Evolutionary conservation across 2,113 vertebrate species (phyloP), one percentile per base, ranked within the genome.

Genomic region (Corythornis vintsioides): DNA sequence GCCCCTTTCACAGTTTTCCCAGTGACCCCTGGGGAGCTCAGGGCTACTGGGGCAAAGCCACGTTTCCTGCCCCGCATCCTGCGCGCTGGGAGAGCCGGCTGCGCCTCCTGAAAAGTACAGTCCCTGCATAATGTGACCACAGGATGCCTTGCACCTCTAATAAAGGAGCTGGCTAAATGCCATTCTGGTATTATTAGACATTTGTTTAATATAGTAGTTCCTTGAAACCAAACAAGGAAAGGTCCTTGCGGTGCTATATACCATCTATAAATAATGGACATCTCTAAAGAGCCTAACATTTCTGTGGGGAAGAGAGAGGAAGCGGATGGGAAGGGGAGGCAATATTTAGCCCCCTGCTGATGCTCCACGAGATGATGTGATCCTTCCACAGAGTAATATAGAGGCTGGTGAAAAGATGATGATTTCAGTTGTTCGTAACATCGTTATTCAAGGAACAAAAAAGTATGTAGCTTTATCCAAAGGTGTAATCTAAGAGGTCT

Each of bases 401-500:
- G 57, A 64, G 59, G 26, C 74, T 91, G 67, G 77, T 87, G 86
- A 93, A 96, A 87, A 93, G 67, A 87, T 66, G 33, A 57, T 88
- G 12, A 84, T 93, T 89, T 70, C n/a, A 96, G 93, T 95, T 79
- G 38, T 79, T 91, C 59, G 7, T 65, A 87, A 87, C 56, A 40
- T 89, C 71, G 26, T 95, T 82, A 74, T 63, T 57, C 65, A 93
- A 70, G 50, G 79, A 90, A 74, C 63, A 93, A 90, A 92, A 92
- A 83, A 48, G 22, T 92, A 88, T 15, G 70, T 87, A 42, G 79
- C 8, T 72, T 95, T 95, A 95, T 85, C 93, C 86, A 71, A 81
- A 93, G 87, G 56, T 16, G 29, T 86, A 93, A 96, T 87, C 84
- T 80, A 88, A 95, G 85, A 94, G 71, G 85, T 85, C 56, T 72